Base-by-base conservation (phyloP, 2,113 vertebrate species). In the Coptodon rendalli region DNA sequence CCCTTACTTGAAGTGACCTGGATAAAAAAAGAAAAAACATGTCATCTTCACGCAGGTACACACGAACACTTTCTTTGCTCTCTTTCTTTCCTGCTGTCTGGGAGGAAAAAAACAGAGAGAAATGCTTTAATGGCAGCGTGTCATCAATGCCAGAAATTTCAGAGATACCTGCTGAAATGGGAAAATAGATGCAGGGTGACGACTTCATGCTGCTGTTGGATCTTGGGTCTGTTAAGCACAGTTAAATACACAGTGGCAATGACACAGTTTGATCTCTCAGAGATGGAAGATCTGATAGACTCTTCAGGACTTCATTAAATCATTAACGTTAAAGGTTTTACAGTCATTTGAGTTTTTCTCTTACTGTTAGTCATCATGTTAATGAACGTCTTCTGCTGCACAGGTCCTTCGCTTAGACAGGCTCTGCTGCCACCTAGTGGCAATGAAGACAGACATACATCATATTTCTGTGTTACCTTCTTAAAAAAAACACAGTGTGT, bases 361-460 rank as follows among this genome's bases (percentile, higher is more conserved):
- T 54, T 14, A 10, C 34, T 10, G 24, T 14, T 48, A 50, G 9
- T 50, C 57, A 2, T 54, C 13, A 1, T 34, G 27, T 45, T 12
- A 50, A 52, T 81, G 56, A 81, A 17, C 2, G 36, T 17, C 56
- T 76, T 48, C 68, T 53, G 56, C n/a, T 22, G 22, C 34, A 38
- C n/a, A 10, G 24, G 19, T 53, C 9, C 22, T 43, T 59, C 2
- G 19, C 36, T 89, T 56, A 56, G 54, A 85, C 22, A 71, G 8
- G 19, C 93, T 93, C 84, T 95, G 92, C 83, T 84, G 93, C 94
- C 93, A 89, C 87, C 93, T 93, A 89, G 94, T 93, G 94, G 92
- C 4, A 22, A 3, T 22, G 11, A 34, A 13, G 7, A n/a, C 2
- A 40, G 14, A 22, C 7, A 9, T 13, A 14, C 59, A 82, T 57